phyloP scores from a whole-genome alignment of 2,113 vertebrate genomes.

The Clupea harengus region DNA sequence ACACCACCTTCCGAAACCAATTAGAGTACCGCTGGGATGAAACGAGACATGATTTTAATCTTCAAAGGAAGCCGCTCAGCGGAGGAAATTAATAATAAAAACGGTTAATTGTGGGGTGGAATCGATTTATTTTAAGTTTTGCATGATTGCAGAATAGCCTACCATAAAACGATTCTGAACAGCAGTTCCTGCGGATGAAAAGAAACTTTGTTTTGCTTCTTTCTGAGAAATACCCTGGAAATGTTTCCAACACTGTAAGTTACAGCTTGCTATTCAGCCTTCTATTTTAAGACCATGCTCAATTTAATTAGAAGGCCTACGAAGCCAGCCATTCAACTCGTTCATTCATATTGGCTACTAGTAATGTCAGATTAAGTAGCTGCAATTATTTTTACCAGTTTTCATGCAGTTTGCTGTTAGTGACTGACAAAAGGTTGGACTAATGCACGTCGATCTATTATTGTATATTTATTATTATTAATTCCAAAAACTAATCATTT shows the following conservation, averaged over 20 bases:
- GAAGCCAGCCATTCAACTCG: not conserved
- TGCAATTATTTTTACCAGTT: not conserved
- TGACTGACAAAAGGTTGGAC: not conserved
- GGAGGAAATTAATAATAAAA: slow-evolving; percentile 71
- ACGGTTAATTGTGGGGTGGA: slow-evolving; percentile 70
- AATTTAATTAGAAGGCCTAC: not conserved
- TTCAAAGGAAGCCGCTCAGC: slow-evolving; percentile 70
- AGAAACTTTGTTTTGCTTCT: slow-evolving; percentile 1
- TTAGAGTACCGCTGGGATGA: slow-evolving; percentile 73
- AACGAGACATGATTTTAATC: slow-evolving; percentile 72
- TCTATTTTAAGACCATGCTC: not conserved
- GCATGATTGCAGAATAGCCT: slow-evolving; percentile 63
- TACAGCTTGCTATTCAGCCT: not conserved
- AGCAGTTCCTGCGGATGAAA: slow-evolving; percentile 5
- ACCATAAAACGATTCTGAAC: slow-evolving; percentile 58
- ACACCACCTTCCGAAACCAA: slow-evolving; percentile 70
- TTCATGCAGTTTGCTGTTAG: not conserved
- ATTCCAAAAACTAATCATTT: not conserved
- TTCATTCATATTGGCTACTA: not conserved
- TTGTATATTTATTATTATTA: too few relatives aligned
- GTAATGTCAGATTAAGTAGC: not conserved
- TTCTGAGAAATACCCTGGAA: not conserved
- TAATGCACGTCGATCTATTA: not conserved
- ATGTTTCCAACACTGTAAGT: not conserved
- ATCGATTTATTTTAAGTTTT: slow-evolving; percentile 64